Conservation (phyloP, 2,797 vertebrate genomes). For the Hipposideros larvatus region DNA sequence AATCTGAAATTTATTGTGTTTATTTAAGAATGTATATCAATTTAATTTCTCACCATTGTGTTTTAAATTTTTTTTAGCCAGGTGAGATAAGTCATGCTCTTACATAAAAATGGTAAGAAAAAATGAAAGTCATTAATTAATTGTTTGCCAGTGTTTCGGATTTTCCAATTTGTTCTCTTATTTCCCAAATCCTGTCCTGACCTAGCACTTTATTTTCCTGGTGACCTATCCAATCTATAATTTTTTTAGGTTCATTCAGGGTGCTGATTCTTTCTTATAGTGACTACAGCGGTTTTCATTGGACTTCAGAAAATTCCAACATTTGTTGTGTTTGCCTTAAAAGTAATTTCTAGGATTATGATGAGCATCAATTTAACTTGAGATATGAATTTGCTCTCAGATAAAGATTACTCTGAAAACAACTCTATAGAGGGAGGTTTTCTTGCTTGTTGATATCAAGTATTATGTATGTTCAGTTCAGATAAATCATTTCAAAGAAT, state of each 20-base stretch:
- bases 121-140: background rate
- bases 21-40: background rate
- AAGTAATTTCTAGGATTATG: background rate
- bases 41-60: background rate
- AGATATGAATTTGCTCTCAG: slow-evolving; percentile 3
- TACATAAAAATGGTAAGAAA: background rate
- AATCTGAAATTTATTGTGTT: background rate
- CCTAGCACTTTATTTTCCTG: background rate
- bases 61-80: background rate
- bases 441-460: background rate
- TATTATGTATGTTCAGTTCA: background rate
- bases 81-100: background rate
- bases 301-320: background rate
- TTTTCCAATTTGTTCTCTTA: background rate
- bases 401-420: slow-evolving; percentile 40
- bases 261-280: background rate
- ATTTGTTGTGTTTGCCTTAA: slow-evolving; percentile 21
- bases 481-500: slow-evolving; percentile 31
- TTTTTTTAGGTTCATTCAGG: background rate
- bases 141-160: background rate
- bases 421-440: background rate
- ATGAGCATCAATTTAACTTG: background rate
- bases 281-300: background rate
- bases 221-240: background rate
- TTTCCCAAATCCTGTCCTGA: background rate